These are phyloP conservation scores for Acanthosepion pharaonis DNA, from an alignment of 2,888 invertebrate species.

Conservation along the genomic window DNA sequence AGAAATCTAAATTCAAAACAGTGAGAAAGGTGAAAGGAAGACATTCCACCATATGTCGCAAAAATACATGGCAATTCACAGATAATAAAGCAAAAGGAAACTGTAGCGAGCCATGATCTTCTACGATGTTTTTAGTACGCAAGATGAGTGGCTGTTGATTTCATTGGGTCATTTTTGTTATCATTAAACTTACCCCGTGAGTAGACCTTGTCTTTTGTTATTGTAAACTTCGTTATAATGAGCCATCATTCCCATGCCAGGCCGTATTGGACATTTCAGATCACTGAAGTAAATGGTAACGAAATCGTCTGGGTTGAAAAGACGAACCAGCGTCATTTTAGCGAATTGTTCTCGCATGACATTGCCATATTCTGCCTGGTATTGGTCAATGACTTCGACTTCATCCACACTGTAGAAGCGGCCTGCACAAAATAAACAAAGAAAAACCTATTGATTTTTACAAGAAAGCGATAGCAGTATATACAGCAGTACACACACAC, in stretches of 20 bases:
- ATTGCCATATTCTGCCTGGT: conserved; percentile 49
- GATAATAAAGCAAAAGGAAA: too few relatives aligned
- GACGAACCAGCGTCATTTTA: conserved; percentile 47
- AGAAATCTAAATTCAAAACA: too few relatives aligned
- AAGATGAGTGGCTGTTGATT: too few relatives aligned
- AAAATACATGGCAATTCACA: too few relatives aligned
- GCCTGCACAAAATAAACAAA: conserved; percentile 43
- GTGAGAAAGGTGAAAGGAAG: too few relatives aligned
- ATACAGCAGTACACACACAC: too few relatives aligned
- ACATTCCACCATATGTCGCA: too few relatives aligned
- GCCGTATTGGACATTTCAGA: conserved; percentile 49
- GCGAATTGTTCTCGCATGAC: conserved; percentile 50
- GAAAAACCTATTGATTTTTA: background rate
- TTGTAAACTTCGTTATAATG: conserved; percentile 52
- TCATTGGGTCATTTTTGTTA: too few relatives aligned
- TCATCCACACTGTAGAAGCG: conserved; percentile 49
- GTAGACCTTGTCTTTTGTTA: conserved; percentile 49
- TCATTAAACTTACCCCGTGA: conserved; percentile 49
- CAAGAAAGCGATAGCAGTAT: background rate
- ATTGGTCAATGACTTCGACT: conserved; percentile 44
- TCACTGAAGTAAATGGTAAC: conserved; percentile 50
- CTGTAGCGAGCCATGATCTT: too few relatives aligned
- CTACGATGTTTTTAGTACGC: too few relatives aligned
- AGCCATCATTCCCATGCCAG: conserved; percentile 49
- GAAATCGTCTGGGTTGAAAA: conserved; percentile 50